Base-by-base conservation (phyloP, 1,140 invertebrate genomes). In the Sogatella furcifera region DNA sequence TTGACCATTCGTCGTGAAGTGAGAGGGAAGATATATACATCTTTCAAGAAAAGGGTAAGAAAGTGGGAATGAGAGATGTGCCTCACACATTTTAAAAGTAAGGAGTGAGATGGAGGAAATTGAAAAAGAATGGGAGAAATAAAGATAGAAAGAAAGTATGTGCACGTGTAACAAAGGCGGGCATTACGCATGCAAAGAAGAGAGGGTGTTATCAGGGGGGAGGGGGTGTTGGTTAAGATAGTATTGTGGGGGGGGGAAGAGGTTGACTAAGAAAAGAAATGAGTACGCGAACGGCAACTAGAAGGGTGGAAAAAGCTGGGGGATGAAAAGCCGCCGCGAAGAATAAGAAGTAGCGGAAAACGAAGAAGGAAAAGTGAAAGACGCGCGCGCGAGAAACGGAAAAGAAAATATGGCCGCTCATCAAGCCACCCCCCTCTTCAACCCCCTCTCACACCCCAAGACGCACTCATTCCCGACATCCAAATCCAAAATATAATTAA, bases 371-470 rank as follows among this genome's bases (percentile, higher is more conserved):
- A 13, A 13, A 38, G 34, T 38, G 34, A 38, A 38, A 38, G 34
- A 38, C 34, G 34, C 34, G 34, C 34, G 55, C 43, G 22, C 22
- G 57, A 59, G 57, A 49, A 59, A 59, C 57, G 57, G 57, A 59
- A 59, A 59, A 59, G 57, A 59, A 59, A 59, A 59, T 59, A 59
- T 59, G 57, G 57, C 57, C 57, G 57, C 57, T 59, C 57, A 59
- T 59, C 57, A 59, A 59, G 22, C 46, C 15, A 43, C 57, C 57
- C 24, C 42, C 57, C 17, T 31, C 10, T 19, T n/a, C 5, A 2
- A 8, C 41, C 54, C n/a, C 8, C 54, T 11, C 54, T 4, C 17
- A 10, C 17, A 56, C 28, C 55, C 44, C 55, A 57, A 44, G 38
- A 57, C 41, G 21, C 42, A 14, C 57, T 38, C 57, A 49, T 38